Base-by-base conservation (phyloP, 2,797 vertebrate genomes). In the Myoxocephalus aenaeus region DNA sequence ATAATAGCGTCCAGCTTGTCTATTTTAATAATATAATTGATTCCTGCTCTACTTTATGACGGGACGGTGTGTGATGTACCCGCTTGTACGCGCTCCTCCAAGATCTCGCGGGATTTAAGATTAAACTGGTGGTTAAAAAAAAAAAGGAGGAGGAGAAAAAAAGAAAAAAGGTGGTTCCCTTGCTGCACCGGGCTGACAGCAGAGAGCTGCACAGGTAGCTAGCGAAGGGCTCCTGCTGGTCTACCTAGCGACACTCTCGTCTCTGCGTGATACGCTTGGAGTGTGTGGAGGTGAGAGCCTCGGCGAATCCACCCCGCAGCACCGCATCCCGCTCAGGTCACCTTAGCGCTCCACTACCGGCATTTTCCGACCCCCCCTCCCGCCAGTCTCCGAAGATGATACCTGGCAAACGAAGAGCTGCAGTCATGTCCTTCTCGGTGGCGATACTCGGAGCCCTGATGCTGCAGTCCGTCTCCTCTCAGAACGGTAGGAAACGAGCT, bases 381-480 rank as follows among this genome's bases (percentile, higher is more conserved):
- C 74, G 7, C 46, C 40, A 42, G 70, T 75, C 73, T 80, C 79
- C 84, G 80, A 91, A 85, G 90, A 91, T 93, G 90, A 81, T 84
- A 89, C 91, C 91, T 87, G 90, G 87, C 62, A 84, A 83, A 48
- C 87, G 90, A 68, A 85, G 89, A 88, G 85, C 85, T 46, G 87
- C 90, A 82, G 92, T 90, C 84, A 93, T 95, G 95, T 92, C 92
- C 83, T 73, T 91, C 77, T 84, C 89, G 71, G 65, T 84, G 92
- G 83, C 84, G 84, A 84, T 95, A 63, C 4, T 94, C 3, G 94
- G 92, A 73, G 92, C 90, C 22, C 59, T 94, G 86, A 83, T 95
- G 93, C 91, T 96, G 90, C 94, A 91, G 88, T 86, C 88, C 44
- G 94, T 92, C 44, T 94, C 90, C 10, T 92, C 95, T 20, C 92